Base-by-base conservation (phyloP, 1,140 invertebrate genomes). In the Trissolcus basalis region DNA sequence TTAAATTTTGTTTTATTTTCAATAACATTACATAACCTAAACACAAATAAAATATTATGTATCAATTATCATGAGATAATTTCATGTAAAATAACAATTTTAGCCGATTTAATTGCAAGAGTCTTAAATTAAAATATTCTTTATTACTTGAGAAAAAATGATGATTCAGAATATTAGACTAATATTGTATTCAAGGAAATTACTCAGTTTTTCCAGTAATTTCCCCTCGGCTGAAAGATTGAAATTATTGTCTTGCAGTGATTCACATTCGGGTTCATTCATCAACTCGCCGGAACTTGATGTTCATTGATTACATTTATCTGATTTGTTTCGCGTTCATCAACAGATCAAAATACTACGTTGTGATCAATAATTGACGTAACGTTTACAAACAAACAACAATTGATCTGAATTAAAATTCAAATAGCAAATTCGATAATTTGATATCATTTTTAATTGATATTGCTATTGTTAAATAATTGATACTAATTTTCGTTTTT, bases 261-360 rank as follows among this genome's bases (percentile, higher is more conserved):
- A 67, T 50, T 67, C 53, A 58, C 13, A 27, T 36, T 58, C 63
- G 50, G 19, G 45, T 67, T 67, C 63, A 67, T 58, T 67, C 63
- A 67, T 67, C 50, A 58, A 58, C 50, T 67, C 36, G 43, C 39
- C 7, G 27, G 14, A 64, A 48, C 43, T 15, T 64, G 13, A 1
- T 48, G 41, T 41, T 55, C 51, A 65, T 48, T 55, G 60, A 47
- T 64, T 54, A 48, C 32, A 49, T 56, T 67, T 50, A 58, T 50
- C 36, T 13, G 36, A 67, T 50, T 61, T 51, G 12, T n/a, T 39
- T 14, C 4, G 39, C 6, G 13, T 2, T 15, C 16, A 9, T 19
- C 43, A 12, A 4, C 43, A 2, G 2, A 45, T 8, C 43, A 12
- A 8, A 4, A 8, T 14, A 12, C 12, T 15, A 45, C 43, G 5